Evolutionary conservation across 2,888 invertebrate genomes (phyloP), one percentile per base, ranked within the genome.

Genomic region (Sesia bembeciformis): DNA sequence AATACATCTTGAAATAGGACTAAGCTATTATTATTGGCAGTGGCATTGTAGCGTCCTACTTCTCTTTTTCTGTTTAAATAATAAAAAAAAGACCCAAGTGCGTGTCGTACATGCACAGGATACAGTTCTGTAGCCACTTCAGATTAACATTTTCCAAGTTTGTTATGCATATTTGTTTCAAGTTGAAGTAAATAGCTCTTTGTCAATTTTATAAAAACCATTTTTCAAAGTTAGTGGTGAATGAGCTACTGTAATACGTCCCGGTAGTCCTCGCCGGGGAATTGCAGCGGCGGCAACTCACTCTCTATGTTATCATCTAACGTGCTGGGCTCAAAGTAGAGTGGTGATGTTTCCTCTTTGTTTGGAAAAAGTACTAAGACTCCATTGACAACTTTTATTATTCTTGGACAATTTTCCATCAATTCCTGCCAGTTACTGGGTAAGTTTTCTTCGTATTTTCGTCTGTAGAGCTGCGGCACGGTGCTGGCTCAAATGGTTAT

Each of bases 351-450:
- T 57, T 70, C 88, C 80, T 85, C 80, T 58, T 69, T 81, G 62
- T 81, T 81, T 57, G 88, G 76, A 64, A 86, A 72, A 67, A 91
- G 72, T 64, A 92, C 87, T 64, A 84, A 64, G n/a, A 82, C 78
- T 57, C 90, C 85, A 65, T 90, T 89, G 4, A 84, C 86, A 40
- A 90, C 85, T 56, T 90, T 86, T 51, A 80, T 78, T 56, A 93
- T 90, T 52, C 79, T 83, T 0, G 91, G 86, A 66, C 91, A 91
- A 57, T 88, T 84, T 65, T 93, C 91, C 39, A 93, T 79, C 52
- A 93, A 72, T 54, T 91, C 88, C 67, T 92, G 83, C 94, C 96
- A 95, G 72, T 94, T 91, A 6, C 81, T 82, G 0, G 96, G 95
- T 52, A 96, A 78, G 54, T 91, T 90, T 72, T 94, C 94, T 3